A percentile compares a stretch with the other conserved stretches of the same genome.
These are phyloP conservation scores for Rutilus rutilus DNA, from an alignment of 2,113 vertebrate genomes.

Conservation along the genomic window DNA sequence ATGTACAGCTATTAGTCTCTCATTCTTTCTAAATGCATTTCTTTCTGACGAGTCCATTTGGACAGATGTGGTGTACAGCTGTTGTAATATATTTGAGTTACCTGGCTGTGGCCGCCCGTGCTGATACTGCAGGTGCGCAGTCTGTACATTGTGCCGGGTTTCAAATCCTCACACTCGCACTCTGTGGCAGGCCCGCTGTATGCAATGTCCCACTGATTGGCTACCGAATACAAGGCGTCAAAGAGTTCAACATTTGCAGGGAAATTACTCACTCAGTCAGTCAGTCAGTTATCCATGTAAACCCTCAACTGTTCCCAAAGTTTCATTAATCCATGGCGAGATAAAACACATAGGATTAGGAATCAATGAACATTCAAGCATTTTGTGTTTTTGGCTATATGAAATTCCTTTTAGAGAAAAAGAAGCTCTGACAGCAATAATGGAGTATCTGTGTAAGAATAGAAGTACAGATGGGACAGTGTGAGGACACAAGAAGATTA, in stretches of 20 bases:
- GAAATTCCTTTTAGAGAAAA: background rate
- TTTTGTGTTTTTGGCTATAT: background rate
- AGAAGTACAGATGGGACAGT: background rate
- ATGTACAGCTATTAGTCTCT: background rate
- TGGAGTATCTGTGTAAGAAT: background rate
- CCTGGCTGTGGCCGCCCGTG: conserved; percentile 96
- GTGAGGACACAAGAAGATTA: background rate
- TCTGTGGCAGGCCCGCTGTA: conserved; percentile 92
- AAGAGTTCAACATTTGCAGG: conserved; percentile 24
- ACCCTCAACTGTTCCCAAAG: background rate
- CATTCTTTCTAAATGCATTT: background rate
- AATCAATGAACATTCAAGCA: background rate
- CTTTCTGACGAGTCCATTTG: background rate
- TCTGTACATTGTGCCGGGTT: conserved; percentile 90
- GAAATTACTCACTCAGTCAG: background rate
- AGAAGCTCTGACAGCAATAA: background rate
- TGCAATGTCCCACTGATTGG: conserved; percentile 90
- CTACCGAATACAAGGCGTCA: conserved; percentile 70
- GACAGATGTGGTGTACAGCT: background rate
- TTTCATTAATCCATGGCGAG: background rate
- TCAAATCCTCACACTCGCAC: conserved; percentile 87
- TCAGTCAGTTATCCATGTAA: background rate
- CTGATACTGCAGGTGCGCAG: conserved; percentile 96
- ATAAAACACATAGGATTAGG: background rate
- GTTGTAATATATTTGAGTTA: conserved; percentile 54